A percentile compares a stretch with the other conserved stretches of the same genome.
phyloP scores from a whole-genome alignment of 2,113 vertebrate genomes.

The Acrocephalus arundinaceus region DNA sequence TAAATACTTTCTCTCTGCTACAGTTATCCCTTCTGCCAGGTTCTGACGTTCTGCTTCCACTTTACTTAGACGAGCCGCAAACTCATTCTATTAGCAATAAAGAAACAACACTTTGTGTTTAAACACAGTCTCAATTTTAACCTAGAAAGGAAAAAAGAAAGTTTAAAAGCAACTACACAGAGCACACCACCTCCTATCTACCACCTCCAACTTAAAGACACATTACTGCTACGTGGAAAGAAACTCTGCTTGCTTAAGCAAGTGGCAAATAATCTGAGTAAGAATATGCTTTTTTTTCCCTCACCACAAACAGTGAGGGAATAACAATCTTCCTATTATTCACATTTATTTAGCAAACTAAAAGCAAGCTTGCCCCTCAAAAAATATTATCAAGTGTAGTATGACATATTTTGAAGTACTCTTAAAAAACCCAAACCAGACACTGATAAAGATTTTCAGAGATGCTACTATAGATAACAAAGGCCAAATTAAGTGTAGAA shows the following conservation, averaged over 20 bases:
- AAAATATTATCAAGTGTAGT: neutral
- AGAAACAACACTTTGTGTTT: conserved; percentile 31
- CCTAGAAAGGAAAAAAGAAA: neutral
- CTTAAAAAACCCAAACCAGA: neutral
- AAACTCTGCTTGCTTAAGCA: neutral
- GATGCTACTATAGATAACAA: neutral
- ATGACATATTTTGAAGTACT: neutral
- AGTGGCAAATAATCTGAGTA: neutral
- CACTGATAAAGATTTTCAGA: neutral
- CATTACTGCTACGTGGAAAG: neutral
- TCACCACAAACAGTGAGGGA: neutral
- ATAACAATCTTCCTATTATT: neutral
- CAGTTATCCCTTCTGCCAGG: conserved; percentile 86
- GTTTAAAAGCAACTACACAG: neutral
- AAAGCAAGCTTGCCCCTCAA: neutral
- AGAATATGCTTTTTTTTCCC: neutral
- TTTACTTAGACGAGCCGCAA: conserved; percentile 80
- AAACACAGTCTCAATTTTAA: conserved; percentile 28
- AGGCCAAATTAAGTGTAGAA: neutral
- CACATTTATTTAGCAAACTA: neutral
- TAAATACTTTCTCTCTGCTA: conserved; percentile 78
- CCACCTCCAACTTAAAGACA: neutral
- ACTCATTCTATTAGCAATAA: conserved; percentile 81
- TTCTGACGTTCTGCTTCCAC: conserved; percentile 88
- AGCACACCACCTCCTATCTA: neutral